Evolutionary conservation across 2,888 invertebrate species (phyloP).

Genomic region (Spicauda simplicius): DNA sequence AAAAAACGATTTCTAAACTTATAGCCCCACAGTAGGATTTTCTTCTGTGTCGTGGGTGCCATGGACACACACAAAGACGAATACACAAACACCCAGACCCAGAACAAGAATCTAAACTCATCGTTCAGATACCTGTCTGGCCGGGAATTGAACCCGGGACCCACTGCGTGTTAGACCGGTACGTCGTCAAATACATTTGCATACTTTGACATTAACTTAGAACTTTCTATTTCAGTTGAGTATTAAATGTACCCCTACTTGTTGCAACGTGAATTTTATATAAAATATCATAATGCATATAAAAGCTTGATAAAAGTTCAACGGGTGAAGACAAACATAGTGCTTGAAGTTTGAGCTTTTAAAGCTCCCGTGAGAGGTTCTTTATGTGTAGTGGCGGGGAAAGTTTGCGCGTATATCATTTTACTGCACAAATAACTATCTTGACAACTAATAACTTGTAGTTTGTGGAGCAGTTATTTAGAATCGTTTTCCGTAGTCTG

Average conservation of each 20-base stretch:
- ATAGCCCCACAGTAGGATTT: too few species aligned
- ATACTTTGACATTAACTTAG: too few species aligned
- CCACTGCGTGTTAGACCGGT: too few species aligned
- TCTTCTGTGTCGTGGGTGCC: too few species aligned
- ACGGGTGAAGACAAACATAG: slow-evolving; percentile 27
- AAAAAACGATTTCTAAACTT: too few species aligned
- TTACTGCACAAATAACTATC: slow-evolving; percentile 15
- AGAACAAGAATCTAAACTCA: too few species aligned
- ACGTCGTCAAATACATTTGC: too few species aligned
- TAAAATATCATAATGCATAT: slow-evolving; percentile 22
- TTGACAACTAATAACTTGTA: slow-evolving; percentile 15
- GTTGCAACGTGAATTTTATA: slow-evolving; percentile 7
- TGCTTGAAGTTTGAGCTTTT: slow-evolving; percentile 27
- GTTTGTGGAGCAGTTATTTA: not conserved
- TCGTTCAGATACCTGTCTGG: too few species aligned
- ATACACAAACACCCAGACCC: too few species aligned
- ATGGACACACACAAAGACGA: too few species aligned
- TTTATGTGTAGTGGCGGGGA: slow-evolving; percentile 23
- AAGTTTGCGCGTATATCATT: slow-evolving; percentile 20
- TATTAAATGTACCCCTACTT: slow-evolving; percentile 1
- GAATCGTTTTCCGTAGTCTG: not conserved
- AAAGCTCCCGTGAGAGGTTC: slow-evolving; percentile 26
- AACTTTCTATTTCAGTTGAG: not conserved
- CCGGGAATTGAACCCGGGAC: too few species aligned
- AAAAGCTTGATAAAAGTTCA: slow-evolving; percentile 27